Conservation (phyloP, 2,113 vertebrate genomes). For the Actenoides lindsayi region DNA sequence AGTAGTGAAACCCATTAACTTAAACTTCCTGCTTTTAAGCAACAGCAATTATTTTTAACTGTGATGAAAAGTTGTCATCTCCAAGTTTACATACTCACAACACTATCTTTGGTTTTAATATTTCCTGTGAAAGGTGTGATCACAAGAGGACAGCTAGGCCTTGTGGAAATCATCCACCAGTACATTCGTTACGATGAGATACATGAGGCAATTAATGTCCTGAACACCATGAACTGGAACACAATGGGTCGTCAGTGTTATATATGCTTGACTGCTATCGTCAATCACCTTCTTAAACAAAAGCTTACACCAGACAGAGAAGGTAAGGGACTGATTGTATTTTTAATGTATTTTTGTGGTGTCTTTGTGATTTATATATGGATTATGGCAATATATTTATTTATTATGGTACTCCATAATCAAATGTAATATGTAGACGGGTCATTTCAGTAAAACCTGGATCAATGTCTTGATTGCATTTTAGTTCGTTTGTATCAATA, state of each 20-base stretch:
- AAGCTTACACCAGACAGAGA: conserved; percentile 86
- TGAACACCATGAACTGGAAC: conserved; percentile 94
- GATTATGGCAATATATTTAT: neutral
- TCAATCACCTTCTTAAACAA: conserved; percentile 91
- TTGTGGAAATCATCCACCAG: conserved; percentile 85
- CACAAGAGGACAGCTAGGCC: conserved; percentile 81
- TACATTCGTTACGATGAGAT: conserved; percentile 83
- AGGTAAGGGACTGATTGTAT: conserved; percentile 68
- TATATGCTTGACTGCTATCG: conserved; percentile 81
- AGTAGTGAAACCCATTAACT: neutral
- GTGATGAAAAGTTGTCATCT: neutral
- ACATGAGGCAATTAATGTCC: conserved; percentile 83
- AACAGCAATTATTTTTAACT: neutral
- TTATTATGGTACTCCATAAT: neutral
- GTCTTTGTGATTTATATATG: neutral
- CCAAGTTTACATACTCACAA: neutral
- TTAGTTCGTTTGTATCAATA: neutral
- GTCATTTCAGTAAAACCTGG: neutral
- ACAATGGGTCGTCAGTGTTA: conserved; percentile 83
- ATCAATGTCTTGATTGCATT: neutral
- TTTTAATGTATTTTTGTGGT: neutral
- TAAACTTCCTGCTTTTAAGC: neutral
- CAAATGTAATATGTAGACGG: neutral
- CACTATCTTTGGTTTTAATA: neutral
- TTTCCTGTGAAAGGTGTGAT: conserved; percentile 80